These are phyloP conservation scores for Cyprinodon brontotheroides DNA, from an alignment of 2,113 vertebrate species.

Conservation along the genomic window DNA sequence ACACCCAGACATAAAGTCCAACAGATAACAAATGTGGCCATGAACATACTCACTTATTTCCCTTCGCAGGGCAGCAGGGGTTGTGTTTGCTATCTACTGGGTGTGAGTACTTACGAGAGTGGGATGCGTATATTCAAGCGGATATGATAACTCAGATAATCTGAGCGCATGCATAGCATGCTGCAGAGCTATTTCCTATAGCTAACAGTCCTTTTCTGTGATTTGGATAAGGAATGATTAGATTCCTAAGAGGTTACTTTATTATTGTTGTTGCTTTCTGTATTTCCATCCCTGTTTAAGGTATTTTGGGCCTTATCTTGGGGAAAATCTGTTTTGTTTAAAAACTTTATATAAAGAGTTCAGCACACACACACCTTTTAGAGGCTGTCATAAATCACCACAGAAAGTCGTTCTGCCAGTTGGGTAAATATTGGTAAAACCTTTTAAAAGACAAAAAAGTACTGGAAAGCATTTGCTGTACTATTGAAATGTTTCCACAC, in stretches of 20 bases:
- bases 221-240: slow-evolving; percentile 50
- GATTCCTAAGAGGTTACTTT: slow-evolving; percentile 48
- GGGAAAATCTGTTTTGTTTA: slow-evolving; percentile 34
- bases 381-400: slow-evolving; percentile 57
- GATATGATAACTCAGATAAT: slow-evolving; percentile 57
- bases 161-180: not conserved
- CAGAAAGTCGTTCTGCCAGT: not conserved
- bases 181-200: slow-evolving; percentile 10
- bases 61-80: slow-evolving; percentile 34
- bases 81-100: slow-evolving; percentile 51
- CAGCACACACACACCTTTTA: slow-evolving; percentile 45
- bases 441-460: not conserved
- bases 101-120: slow-evolving; percentile 47
- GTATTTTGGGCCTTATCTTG: slow-evolving; percentile 25
- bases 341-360: not conserved
- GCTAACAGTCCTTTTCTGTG: slow-evolving; percentile 10
- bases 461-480: not conserved
- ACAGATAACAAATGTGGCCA: slow-evolving; percentile 65
- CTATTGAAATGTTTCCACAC: not conserved
- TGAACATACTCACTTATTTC: slow-evolving; percentile 56
- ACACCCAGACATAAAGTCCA: slow-evolving; percentile 30
- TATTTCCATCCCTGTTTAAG: slow-evolving; percentile 42
- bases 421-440: not conserved
- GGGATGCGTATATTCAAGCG: slow-evolving; percentile 37
- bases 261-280: slow-evolving; percentile 43